Percentiles rank a stretch among this genome's conserved stretches.
Conservation (phyloP, 1,140 invertebrate species). For the Drosophila funebris region DNA sequence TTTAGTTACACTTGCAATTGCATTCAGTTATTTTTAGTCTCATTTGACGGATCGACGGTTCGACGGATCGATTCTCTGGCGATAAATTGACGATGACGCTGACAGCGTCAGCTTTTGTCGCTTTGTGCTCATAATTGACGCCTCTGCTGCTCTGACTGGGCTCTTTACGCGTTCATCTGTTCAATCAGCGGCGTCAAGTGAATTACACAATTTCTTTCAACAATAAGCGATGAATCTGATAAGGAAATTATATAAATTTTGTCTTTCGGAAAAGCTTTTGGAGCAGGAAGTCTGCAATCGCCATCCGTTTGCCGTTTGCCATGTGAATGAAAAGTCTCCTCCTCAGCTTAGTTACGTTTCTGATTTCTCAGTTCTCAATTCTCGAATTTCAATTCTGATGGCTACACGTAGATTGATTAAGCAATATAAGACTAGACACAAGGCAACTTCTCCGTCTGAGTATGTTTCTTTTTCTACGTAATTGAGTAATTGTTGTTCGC, state of each 20-base stretch:
- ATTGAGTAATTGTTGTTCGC: slow-evolving; percentile 60
- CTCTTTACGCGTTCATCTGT: background rate
- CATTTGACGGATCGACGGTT: slow-evolving; percentile 23
- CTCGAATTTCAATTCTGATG: slow-evolving; percentile 20
- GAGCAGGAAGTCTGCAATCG: slow-evolving; percentile 71
- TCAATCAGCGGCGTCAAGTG: slow-evolving; percentile 58
- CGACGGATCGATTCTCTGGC: slow-evolving; percentile 32
- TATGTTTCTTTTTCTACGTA: slow-evolving; percentile 11
- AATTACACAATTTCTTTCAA: slow-evolving; percentile 68
- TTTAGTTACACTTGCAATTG: slow-evolving; percentile 46
- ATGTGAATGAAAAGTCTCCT: slow-evolving; percentile 54
- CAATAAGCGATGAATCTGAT: slow-evolving; percentile 65
- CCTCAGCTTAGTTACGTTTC: slow-evolving; percentile 7
- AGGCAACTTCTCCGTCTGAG: background rate
- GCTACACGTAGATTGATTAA: slow-evolving; percentile 55
- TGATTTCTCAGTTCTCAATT: slow-evolving; percentile 5
- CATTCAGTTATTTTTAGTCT: slow-evolving; percentile 25
- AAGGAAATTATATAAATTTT: slow-evolving; percentile 78
- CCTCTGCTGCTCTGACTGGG: slow-evolving; percentile 15
- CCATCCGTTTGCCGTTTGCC: slow-evolving; percentile 47
- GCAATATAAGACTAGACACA: slow-evolving; percentile 13
- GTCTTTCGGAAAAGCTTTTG: slow-evolving; percentile 55
- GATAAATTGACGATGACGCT: slow-evolving; percentile 36
- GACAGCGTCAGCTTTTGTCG: slow-evolving; percentile 49
- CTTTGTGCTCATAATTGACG: slow-evolving; percentile 64